These are phyloP conservation scores for Calidris pygmaea DNA, from an alignment of 2,113 vertebrate genomes.

Conservation along the genomic window DNA sequence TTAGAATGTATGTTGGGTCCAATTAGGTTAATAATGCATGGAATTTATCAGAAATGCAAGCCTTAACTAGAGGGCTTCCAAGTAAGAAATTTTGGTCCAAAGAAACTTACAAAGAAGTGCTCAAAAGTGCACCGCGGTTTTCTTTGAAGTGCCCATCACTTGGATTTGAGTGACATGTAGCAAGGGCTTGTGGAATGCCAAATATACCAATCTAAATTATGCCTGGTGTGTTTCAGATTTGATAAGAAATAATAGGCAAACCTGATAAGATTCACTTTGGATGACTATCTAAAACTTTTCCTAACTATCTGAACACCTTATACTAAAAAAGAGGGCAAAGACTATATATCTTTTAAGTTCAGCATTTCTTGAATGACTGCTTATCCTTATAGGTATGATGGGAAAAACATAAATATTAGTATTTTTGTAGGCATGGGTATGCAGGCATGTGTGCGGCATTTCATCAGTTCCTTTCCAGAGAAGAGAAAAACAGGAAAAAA, in stretches of 20 bases:
- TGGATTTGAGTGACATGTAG: slow-evolving; percentile 6
- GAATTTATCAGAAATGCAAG: slow-evolving; percentile 58
- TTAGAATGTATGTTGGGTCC: slow-evolving; percentile 70
- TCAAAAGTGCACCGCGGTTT: neutral
- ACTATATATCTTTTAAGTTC: neutral
- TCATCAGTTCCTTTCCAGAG: neutral
- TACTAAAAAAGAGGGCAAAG: neutral
- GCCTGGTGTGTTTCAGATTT: slow-evolving; percentile 32
- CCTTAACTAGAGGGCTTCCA: slow-evolving; percentile 21
- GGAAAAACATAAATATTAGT: neutral
- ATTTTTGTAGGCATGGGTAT: neutral
- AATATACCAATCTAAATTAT: slow-evolving; percentile 2
- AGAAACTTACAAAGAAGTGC: neutral
- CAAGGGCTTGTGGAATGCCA: neutral
- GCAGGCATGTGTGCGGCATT: neutral
- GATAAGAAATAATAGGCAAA: slow-evolving; percentile 32
- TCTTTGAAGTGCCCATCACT: slow-evolving; percentile 25
- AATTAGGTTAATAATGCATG: slow-evolving; percentile 74
- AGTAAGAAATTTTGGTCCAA: neutral
- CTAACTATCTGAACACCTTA: neutral
- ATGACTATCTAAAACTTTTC: neutral
- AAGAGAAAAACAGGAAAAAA: neutral
- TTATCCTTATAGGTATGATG: neutral
- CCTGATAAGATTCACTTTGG: neutral
- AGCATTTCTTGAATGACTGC: neutral